phyloP scores from a whole-genome alignment of 1,140 invertebrate genomes.

The Rhagoletis pomonella region DNA sequence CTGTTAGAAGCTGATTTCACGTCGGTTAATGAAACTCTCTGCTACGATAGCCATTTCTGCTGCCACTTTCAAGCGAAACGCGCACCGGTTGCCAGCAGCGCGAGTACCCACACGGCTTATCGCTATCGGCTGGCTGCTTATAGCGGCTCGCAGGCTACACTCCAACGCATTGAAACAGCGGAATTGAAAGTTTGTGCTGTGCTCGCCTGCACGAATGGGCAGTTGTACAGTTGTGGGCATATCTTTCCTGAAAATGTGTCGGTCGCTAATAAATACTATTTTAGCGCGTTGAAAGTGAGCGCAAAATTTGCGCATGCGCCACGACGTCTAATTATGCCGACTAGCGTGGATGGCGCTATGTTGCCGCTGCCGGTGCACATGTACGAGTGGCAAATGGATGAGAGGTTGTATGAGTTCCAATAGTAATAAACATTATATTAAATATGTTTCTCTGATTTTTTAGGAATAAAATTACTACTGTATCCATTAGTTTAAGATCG shows the following conservation, averaged over 20 bases:
- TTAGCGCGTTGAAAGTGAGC: conserved; percentile 60
- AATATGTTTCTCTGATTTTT: conserved; percentile 3
- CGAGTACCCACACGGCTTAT: conserved; percentile 55
- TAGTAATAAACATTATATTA: background rate
- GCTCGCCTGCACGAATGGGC: conserved; percentile 69
- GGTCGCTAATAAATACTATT: conserved; percentile 61
- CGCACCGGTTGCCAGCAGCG: background rate
- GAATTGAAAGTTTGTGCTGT: conserved; percentile 73
- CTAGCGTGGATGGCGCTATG: conserved; percentile 63
- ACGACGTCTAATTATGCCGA: conserved; percentile 70
- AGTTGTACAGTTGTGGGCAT: conserved; percentile 66
- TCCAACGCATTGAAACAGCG: conserved; percentile 66
- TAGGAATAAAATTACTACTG: background rate
- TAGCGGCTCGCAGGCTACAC: conserved; percentile 63
- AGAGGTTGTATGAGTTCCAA: conserved; percentile 32
- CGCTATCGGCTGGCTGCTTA: conserved; percentile 74
- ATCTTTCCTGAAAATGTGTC: conserved; percentile 59
- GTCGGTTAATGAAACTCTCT: background rate
- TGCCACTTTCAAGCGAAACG: conserved; percentile 56
- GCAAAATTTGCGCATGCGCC: conserved; percentile 61
- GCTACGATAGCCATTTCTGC: conserved; percentile 54
- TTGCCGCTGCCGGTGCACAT: conserved; percentile 62
- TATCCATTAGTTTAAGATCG: background rate
- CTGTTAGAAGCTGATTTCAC: conserved; percentile 58
- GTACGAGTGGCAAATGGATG: conserved; percentile 60